Conservation (phyloP, 2,888 invertebrate genomes). For the Drosophila parthenogenetica region DNA sequence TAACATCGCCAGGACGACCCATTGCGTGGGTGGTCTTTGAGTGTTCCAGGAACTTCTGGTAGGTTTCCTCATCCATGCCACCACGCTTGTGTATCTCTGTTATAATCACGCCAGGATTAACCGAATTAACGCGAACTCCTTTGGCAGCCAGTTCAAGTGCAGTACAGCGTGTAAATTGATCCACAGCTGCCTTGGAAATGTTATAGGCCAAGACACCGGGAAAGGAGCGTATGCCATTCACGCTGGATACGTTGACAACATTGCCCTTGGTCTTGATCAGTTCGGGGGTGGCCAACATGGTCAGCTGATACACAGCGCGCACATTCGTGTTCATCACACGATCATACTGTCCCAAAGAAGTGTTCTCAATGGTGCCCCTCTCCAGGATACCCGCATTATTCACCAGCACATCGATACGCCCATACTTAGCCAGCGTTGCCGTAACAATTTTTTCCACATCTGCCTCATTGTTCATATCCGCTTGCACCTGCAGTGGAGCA, state of each 20-base stretch:
- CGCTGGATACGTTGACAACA: conserved; percentile 97
- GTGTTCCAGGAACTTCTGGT: conserved; percentile 92
- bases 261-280: conserved; percentile 92
- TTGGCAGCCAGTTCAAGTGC: conserved; percentile 93
- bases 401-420: conserved; percentile 90
- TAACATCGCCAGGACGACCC: conserved; percentile 92
- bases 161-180: conserved; percentile 96
- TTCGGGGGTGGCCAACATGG: conserved; percentile 93
- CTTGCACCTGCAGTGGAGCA: conserved; percentile 87
- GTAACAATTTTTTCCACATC: conserved; percentile 87
- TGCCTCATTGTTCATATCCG: conserved; percentile 88
- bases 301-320: conserved; percentile 90
- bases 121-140: conserved; percentile 94
- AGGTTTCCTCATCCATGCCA: conserved; percentile 91
- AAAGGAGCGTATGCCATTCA: conserved; percentile 94
- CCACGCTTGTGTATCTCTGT: conserved; percentile 93
- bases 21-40: conserved; percentile 94
- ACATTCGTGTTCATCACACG: conserved; percentile 94
- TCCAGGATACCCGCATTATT: conserved; percentile 96
- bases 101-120: conserved; percentile 96
- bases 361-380: conserved; percentile 92
- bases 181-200: conserved; percentile 96
- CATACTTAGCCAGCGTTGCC: conserved; percentile 88
- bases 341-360: conserved; percentile 93
- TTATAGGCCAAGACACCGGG: conserved; percentile 95